Base-by-base conservation (phyloP, 2,113 vertebrate genomes). In the Gymnocephalus cernua region DNA sequence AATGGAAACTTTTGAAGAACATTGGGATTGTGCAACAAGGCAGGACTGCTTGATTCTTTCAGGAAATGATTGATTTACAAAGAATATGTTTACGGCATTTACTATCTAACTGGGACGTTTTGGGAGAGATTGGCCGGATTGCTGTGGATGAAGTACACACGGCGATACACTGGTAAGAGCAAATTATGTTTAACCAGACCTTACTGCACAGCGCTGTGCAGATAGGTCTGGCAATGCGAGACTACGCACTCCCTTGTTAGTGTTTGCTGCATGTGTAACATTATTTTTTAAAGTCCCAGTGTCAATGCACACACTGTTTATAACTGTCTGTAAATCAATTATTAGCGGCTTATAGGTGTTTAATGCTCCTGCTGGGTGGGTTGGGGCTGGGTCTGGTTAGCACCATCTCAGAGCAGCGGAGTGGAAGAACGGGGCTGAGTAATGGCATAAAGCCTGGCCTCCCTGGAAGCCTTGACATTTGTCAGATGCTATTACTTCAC, bases 401-500 rank as follows among this genome's bases (percentile, higher is more conserved):
- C 69, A 44, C 32, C 23, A 18, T 51, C 50, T 69, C 77, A 67
- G 76, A 59, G 63, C 62, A 67, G 71, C 25, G 2, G 27, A 57
- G 57, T 58, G 68, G 80, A 78, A 54, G 82, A 90, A 35, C 50
- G 0, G 65, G 65, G 80, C 29, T 18, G 38, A 80, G 89, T 91
- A 90, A 88, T 84, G 89, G 74, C 75, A 88, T 91, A 91, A 93
- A 90, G 92, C 86, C 82, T 32, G 71, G 79, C 77, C 63, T 93
- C 90, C 54, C 88, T 90, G 80, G 88, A 93, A 88, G 85, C 89
- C 89, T 87, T 89, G 91, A 94, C 93, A 94, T 93, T 95, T 94
- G 94, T 95, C 94, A 94, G 90, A 92, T 92, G 93, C 91, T 93
- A 93, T 94, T 95, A 94, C 92, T 92, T 90, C 84, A 95, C 93